Evolutionary conservation across 37 sponge, comb jelly and placozoan species (phyloP), one percentile per base, ranked within the genome.

Genomic region (Ianthella basta): DNA sequence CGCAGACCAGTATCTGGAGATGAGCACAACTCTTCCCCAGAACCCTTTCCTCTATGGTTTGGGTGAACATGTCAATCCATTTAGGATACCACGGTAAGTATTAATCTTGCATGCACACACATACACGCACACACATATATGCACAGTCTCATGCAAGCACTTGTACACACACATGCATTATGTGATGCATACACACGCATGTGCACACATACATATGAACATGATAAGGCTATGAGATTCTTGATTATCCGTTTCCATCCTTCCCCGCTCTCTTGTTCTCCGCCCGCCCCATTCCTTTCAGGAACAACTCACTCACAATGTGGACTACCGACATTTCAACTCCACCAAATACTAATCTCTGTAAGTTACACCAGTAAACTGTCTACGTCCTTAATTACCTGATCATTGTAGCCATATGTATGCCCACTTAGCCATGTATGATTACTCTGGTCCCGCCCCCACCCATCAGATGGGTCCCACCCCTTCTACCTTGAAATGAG

Each of bases 31-130:
- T 18, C 89, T 94, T 10, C 93, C 97, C 32, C 24, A 25, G 1
- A 80, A 73, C 65, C 61, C 82, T 56, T 84, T 85, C 73, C 55
- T 97, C 24, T 97, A 97, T 83, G 97, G 97, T 56, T 83, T 97
- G 6, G 97, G 97, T 38, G 95, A 97, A 68, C 92, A 92, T 66
- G 79, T 75, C 4, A 75, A 75, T 24, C 78, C 78, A 24, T 75
- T 75, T n/a, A 75, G 53, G 39, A 24, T 75, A 50, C 50, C 78
- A 36, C 53, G 16, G 78, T 83, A 24, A 36, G 70, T 30, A 8
- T 44, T 8, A 44, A 3, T 10, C 50, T 10, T 8, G 8, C 50
- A 44, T 8, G 50, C 50, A 44, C 50, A 44, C 50, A 44, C 50
- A 8, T 8, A 44, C 50, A 44, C 50, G 8, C 50, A 44, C 50